Conservation (phyloP, 2,113 vertebrate genomes). For the Nicator chloris region DNA sequence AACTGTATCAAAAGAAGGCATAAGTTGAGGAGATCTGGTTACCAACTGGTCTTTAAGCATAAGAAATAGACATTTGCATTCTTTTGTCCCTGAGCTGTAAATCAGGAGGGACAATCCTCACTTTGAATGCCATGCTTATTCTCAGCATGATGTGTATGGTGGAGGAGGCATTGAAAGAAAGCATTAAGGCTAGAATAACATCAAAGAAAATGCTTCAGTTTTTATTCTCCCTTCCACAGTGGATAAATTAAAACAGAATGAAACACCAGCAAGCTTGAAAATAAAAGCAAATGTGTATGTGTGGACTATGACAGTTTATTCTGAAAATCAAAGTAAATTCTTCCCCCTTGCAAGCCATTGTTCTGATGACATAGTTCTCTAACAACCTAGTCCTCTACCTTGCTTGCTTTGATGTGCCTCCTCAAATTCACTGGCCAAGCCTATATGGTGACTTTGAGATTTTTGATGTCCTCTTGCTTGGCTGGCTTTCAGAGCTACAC, state of each 20-base stretch:
- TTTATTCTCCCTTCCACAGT: neutral
- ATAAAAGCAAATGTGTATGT: neutral
- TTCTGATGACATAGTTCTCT: neutral
- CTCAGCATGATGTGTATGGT: neutral
- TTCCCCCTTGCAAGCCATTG: neutral
- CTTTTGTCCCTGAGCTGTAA: neutral
- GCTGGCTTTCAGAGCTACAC: constrained; percentile 24
- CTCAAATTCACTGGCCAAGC: constrained; percentile 5
- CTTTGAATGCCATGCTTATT: constrained; percentile 26
- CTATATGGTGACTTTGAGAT: constrained; percentile 15
- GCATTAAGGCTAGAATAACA: neutral
- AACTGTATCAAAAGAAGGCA: neutral
- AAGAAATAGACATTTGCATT: neutral
- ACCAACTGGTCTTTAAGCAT: neutral
- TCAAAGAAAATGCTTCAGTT: neutral
- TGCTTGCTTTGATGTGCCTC: constrained; percentile 18
- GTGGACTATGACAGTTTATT: neutral
- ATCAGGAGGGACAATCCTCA: neutral
- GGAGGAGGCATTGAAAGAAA: constrained; percentile 6
- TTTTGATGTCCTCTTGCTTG: constrained; percentile 25
- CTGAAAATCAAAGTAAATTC: neutral
- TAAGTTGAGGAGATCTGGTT: neutral
- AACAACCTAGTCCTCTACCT: neutral
- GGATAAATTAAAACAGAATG: constrained; percentile 25
- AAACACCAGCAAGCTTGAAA: constrained; percentile 1